Evolutionary conservation across 1,140 invertebrate genomes (phyloP).

Genomic region (Cyclargus thomasi): DNA sequence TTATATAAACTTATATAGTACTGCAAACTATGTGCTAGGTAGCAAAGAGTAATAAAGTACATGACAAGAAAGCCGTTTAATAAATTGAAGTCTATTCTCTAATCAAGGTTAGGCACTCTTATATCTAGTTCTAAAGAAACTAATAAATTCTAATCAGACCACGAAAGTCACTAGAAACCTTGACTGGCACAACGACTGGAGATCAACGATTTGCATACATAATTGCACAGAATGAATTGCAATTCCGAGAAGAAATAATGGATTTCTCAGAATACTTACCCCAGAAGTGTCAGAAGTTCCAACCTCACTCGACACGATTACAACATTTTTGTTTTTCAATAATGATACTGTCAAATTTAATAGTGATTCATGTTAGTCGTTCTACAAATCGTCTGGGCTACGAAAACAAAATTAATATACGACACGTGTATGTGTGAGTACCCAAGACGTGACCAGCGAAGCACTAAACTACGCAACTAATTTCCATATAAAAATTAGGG

Average conservation of each 20-base stretch:
- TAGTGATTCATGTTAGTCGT: constrained; percentile 3
- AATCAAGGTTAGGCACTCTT: background rate
- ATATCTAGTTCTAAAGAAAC: background rate
- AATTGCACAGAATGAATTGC: background rate
- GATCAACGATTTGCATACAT: background rate
- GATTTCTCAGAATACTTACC: background rate
- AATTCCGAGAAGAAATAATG: background rate
- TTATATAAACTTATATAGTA: no score
- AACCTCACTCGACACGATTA: no score
- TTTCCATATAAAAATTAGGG: constrained; percentile 14
- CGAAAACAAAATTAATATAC: background rate
- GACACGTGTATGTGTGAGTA: background rate
- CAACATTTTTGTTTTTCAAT: background rate
- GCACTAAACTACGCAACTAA: constrained; percentile 14
- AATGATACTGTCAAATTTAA: constrained; percentile 12
- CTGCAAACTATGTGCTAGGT: no score
- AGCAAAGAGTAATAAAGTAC: background rate
- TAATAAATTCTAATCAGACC: background rate
- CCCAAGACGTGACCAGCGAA: constrained; percentile 1
- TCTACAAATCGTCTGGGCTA: background rate
- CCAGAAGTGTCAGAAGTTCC: background rate
- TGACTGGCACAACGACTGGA: background rate
- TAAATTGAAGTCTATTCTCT: background rate
- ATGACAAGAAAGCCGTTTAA: background rate
- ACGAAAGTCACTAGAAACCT: constrained; percentile 1